Conservation (phyloP, 2,888 invertebrate genomes). For the Hypena proboscidalis region DNA sequence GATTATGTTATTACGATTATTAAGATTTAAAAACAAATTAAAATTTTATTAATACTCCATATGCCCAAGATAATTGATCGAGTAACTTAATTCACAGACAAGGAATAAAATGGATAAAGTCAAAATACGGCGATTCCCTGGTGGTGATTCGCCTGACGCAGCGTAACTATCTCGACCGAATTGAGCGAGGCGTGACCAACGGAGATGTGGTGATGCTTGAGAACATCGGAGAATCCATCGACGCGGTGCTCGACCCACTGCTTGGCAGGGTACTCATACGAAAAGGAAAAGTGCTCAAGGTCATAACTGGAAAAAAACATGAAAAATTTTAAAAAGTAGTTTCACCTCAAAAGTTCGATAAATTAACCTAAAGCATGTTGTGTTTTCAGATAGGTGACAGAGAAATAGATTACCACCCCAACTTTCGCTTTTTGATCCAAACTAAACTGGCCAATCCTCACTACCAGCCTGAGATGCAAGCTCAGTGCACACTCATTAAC, state of each 20-base stretch:
- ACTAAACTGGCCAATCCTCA: constrained; percentile 98
- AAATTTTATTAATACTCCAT: too few species aligned
- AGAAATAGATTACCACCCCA: constrained; percentile 94
- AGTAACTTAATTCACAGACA: constrained; percentile 86
- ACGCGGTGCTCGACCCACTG: constrained; percentile 95
- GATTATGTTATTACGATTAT: too few species aligned
- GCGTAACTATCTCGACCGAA: constrained; percentile 92
- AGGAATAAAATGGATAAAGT: constrained; percentile 98
- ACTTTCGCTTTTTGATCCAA: constrained; percentile 94
- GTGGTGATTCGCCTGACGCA: constrained; percentile 91
- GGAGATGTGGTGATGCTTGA: constrained; percentile 93
- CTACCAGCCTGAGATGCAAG: constrained; percentile 98
- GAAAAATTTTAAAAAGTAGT: too few species aligned
- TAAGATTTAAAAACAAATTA: too few species aligned
- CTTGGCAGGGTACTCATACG: constrained; percentile 95
- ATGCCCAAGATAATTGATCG: too few species aligned
- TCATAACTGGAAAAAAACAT: too few species aligned
- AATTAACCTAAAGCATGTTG: not conserved
- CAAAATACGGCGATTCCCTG: constrained; percentile 90
- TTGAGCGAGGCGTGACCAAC: constrained; percentile 90
- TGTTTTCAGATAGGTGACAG: constrained; percentile 94
- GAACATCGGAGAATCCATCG: constrained; percentile 95
- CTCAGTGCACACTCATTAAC: constrained; percentile 97
- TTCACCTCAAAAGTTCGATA: too few species aligned
- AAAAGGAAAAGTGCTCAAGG: constrained; percentile 91